These are phyloP conservation scores for Asarcornis scutulata DNA, from an alignment of 2,113 vertebrate species.

Conservation along the genomic window DNA sequence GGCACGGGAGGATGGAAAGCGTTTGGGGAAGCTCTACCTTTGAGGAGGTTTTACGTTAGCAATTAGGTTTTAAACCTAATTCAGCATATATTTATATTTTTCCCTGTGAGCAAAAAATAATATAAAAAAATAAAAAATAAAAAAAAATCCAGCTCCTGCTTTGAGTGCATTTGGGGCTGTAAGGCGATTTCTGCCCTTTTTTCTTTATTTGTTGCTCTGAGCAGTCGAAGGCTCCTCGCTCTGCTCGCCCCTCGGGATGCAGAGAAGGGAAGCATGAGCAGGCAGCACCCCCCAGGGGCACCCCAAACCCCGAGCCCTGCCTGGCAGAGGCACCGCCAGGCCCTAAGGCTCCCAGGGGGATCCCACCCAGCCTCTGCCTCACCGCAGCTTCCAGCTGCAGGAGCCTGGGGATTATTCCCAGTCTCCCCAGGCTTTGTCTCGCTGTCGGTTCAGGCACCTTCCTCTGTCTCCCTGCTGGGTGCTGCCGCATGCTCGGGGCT, in stretches of 20 bases:
- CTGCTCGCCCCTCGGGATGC: neutral
- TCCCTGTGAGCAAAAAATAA: neutral
- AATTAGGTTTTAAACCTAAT: neutral
- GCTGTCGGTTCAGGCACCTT: conserved; percentile 2
- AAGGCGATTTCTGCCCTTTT: neutral
- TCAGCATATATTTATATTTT: rapidly evolving
- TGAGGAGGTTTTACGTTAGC: neutral
- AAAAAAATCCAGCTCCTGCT: neutral
- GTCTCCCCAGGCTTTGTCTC: neutral
- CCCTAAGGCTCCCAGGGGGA: rapidly evolving
- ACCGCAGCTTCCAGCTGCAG: neutral
- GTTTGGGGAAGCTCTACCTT: neutral
- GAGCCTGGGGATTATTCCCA: neutral
- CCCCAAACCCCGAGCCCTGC: neutral
- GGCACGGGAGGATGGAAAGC: rapidly evolving
- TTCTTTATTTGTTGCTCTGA: neutral
- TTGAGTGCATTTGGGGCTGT: neutral
- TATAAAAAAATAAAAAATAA: too few relatives aligned
- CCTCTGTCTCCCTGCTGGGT: neutral
- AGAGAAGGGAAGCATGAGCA: neutral
- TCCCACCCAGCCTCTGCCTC: rapidly evolving
- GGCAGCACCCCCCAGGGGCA: neutral
- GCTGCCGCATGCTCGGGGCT: neutral
- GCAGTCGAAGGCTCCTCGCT: neutral
- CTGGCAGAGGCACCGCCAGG: rapidly evolving